Percentiles rank a stretch among this genome's conserved stretches.
phyloP scores from a whole-genome alignment of 2,113 vertebrate genomes.

The Dunckerocampus dactyliophorus region DNA sequence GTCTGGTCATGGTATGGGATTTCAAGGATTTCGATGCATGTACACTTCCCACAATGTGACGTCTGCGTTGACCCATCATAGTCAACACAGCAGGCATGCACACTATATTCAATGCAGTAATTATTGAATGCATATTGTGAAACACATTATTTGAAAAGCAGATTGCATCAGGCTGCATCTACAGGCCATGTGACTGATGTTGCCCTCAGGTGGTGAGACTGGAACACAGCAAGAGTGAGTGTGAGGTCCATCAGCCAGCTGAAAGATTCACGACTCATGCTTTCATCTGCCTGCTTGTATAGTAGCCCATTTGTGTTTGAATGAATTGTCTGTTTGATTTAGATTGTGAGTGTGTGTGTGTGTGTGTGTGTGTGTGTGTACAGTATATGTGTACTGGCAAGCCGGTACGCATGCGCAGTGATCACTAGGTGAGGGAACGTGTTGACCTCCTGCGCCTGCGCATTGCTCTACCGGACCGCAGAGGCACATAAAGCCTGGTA shows the following conservation, averaged over 20 bases:
- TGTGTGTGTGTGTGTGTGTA: neutral
- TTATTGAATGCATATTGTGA: neutral
- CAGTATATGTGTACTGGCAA: neutral
- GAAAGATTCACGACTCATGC: conserved; percentile 48
- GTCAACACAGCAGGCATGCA: too few relatives aligned
- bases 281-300: conserved; percentile 44
- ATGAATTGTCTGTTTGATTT: conserved; percentile 56
- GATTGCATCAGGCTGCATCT: conserved; percentile 17
- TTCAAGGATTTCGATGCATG: too few relatives aligned
- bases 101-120: too few relatives aligned
- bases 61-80: too few relatives aligned
- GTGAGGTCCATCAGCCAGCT: conserved; percentile 36
- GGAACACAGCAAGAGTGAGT: conserved; percentile 37
- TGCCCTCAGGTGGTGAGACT: conserved; percentile 58
- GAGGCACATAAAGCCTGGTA: conserved; percentile 71
- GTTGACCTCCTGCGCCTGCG: conserved; percentile 54
- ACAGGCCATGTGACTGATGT: conserved; percentile 35
- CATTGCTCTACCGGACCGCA: conserved; percentile 52
- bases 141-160: neutral
- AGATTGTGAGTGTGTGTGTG: conserved; percentile 18
- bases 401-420: conserved; percentile 46
- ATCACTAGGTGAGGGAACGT: conserved; percentile 37
- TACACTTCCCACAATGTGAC: too few relatives aligned
- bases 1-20: too few relatives aligned
- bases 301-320: conserved; percentile 47